phyloP scores from a whole-genome alignment of 2,113 vertebrate genomes.

The Macrotus californicus region DNA sequence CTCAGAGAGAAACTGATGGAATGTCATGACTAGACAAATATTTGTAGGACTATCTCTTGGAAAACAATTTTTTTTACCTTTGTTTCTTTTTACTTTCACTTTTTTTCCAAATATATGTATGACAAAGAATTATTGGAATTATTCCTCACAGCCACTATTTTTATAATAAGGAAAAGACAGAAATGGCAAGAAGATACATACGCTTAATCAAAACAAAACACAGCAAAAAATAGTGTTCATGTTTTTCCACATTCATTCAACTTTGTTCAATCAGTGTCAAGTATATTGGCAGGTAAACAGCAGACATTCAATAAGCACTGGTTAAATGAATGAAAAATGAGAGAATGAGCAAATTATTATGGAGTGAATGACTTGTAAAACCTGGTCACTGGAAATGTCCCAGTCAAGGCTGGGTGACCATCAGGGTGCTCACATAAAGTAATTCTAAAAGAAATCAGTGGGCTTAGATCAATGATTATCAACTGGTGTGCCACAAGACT shows the following conservation, averaged over 20 bases:
- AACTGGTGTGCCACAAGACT: background rate
- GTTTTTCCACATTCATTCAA: background rate
- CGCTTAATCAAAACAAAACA: background rate
- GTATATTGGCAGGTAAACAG: background rate
- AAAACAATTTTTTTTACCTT: background rate
- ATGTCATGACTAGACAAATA: background rate
- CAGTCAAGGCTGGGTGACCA: background rate
- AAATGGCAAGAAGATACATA: background rate
- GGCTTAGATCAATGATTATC: background rate
- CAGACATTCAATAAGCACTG: background rate
- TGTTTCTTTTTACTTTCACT: background rate
- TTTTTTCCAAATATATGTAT: background rate
- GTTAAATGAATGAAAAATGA: background rate
- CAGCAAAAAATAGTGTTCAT: background rate
- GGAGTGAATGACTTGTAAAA: background rate
- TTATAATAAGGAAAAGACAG: background rate
- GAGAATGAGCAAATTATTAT: background rate
- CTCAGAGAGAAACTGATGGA: background rate
- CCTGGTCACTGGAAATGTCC: background rate
- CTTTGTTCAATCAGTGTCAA: background rate
- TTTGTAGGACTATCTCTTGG: background rate
- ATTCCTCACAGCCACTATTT: background rate
- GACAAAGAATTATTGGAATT: background rate
- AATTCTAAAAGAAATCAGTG: background rate
- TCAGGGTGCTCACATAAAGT: background rate